A percentile compares a stretch with the other conserved stretches of the same genome.
Conservation (phyloP, 2,888 invertebrate genomes). For the Cheilosia vernalis region DNA sequence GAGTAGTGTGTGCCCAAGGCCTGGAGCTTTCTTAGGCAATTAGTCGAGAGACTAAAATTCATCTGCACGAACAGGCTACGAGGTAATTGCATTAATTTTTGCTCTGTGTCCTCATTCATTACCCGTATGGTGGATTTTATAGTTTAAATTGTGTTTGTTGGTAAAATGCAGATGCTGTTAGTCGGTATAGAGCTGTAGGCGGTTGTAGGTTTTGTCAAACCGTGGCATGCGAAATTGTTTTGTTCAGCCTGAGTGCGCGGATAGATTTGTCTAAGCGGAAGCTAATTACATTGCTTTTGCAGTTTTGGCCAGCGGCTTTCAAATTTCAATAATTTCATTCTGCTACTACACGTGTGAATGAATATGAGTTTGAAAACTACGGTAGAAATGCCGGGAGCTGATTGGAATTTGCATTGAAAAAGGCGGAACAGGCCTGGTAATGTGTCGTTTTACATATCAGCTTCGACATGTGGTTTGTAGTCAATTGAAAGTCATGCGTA, state of each 20-base stretch:
- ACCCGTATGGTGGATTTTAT: slow-evolving; percentile 38
- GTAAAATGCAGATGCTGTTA: slow-evolving; percentile 8
- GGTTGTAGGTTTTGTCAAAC: not conserved
- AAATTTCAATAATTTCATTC: too few relatives aligned
- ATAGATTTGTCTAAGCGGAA: too few relatives aligned
- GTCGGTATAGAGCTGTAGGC: not conserved
- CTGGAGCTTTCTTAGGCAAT: slow-evolving; percentile 69
- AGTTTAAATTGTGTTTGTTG: slow-evolving; percentile 59
- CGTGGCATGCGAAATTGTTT: slow-evolving; percentile 1
- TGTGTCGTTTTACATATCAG: too few relatives aligned
- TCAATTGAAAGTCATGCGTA: too few relatives aligned
- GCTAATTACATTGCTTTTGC: too few relatives aligned
- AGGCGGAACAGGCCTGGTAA: too few relatives aligned
- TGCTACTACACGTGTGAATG: too few relatives aligned
- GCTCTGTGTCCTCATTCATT: slow-evolving; percentile 66
- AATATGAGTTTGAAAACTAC: too few relatives aligned
- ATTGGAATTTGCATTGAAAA: too few relatives aligned
- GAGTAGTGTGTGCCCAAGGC: slow-evolving; percentile 26
- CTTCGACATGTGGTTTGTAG: too few relatives aligned
- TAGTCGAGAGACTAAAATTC: slow-evolving; percentile 69
- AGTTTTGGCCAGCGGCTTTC: too few relatives aligned
- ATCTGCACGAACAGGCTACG: slow-evolving; percentile 63
- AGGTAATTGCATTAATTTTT: slow-evolving; percentile 75
- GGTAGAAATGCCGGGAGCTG: too few relatives aligned
- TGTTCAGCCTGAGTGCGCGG: not conserved